Evolutionary conservation across 2,797 vertebrate genomes (phyloP).

Genomic region (Parauchenoglanis punctatus): DNA sequence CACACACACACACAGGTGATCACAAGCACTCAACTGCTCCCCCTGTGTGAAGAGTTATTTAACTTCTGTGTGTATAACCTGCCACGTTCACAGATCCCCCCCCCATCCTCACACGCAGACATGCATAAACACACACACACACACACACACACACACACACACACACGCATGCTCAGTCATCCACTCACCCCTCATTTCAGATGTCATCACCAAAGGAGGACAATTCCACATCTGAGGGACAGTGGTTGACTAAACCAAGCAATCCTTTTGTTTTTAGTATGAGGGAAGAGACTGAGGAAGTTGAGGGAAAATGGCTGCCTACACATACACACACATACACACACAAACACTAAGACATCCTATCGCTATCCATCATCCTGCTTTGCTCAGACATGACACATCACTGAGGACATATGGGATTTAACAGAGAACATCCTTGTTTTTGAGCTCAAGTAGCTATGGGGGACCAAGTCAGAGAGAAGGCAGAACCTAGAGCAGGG

Average conservation of each 20-base stretch:
- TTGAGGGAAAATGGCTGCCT: conserved; percentile 37
- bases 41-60: conserved; percentile 60
- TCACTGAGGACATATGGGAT: conserved; percentile 64
- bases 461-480: conserved; percentile 14
- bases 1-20: background rate
- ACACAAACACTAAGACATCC: conserved; percentile 22
- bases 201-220: conserved; percentile 41
- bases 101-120: conserved; percentile 5
- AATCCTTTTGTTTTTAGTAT: conserved; percentile 50
- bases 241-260: conserved; percentile 41
- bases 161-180: conserved; percentile 23
- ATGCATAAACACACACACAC: background rate
- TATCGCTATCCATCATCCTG: conserved; percentile 55
- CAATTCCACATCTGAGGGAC: conserved; percentile 43
- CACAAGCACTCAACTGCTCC: conserved; percentile 21
- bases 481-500: background rate
- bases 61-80: conserved; percentile 62
- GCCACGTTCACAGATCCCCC: conserved; percentile 62
- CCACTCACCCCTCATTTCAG: conserved; percentile 34
- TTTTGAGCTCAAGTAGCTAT: conserved; percentile 16
- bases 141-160: background rate
- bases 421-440: conserved; percentile 54
- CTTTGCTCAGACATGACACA: conserved; percentile 67
- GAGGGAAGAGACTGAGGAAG: conserved; percentile 30
- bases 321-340: conserved; percentile 24